Evolutionary conservation across 2,797 vertebrate genomes (phyloP), one percentile per base, ranked within the genome.

Genomic region (Cirrhinus mrigala): DNA sequence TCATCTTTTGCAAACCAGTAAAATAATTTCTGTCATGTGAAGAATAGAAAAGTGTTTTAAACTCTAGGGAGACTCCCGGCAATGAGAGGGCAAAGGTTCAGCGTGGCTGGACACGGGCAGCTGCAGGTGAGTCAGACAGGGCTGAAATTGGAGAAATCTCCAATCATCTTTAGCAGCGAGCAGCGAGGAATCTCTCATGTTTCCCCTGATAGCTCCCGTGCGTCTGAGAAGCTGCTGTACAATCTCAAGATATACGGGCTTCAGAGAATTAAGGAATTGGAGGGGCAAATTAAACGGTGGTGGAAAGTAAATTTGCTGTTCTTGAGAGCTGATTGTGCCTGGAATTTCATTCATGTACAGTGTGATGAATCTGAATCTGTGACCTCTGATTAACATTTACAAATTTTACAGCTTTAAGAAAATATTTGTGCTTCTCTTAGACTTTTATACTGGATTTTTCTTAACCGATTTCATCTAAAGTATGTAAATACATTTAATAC

Each of bases 381-480:
- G 44, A 83, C 6, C 40, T 74, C 81, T 37, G 44, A 64, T 76
- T 77, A 14, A 48, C 24, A 70, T 84, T 87, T 85, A 85, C 24
- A 80, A 71, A 79, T 77, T 29, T 46, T 69, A 33, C 24, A 88
- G 20, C 27, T 33, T 85, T 86, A 79, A 84, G 56, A 88, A 80
- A 85, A 80, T 64, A 76, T 62, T 69, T 87, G 68, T 87, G 81
- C 87, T 88, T 87, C 64, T 85, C 54, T 71, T 62, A 70, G 70
- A 76, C 50, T 79, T 80, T n/a, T 50, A 60, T 40, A 73, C 37
- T 62, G 56, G 24, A 82, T 24, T 3, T 52, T 62, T 80, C 20
- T 27, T 44, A 48, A 68, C 58, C 48, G 40, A 66, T 85, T 80
- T 73, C 24, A 66, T 74, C 50, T 71, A 24, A 70, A 74, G 56